Evolutionary conservation across 35 echinoderm and acorn worm genomes (phyloP).

Genomic region (Patiria miniata): DNA sequence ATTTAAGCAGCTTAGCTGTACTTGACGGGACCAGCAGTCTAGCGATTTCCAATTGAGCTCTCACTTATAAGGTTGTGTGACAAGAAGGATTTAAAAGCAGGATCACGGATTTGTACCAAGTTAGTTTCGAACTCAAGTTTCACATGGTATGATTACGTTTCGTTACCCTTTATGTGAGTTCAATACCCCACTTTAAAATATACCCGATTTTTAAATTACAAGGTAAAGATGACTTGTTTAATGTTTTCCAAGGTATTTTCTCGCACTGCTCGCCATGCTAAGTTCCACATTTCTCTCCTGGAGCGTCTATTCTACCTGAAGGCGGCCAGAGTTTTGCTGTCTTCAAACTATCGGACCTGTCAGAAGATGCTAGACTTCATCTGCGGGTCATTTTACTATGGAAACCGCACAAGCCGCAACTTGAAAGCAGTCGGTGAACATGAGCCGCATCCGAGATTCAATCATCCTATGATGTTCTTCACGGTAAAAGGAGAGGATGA

Average conservation of each 20-base stretch:
- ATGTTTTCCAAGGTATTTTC: constrained; percentile 28
- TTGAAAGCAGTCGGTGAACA: background rate
- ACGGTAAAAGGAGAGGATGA: constrained; percentile 72
- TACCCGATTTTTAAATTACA: too few relatives aligned
- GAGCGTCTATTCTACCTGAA: constrained; percentile 55
- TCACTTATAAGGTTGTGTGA: too few relatives aligned
- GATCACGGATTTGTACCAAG: too few relatives aligned
- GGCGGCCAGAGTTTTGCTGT: constrained; percentile 46
- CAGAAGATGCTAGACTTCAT: constrained; percentile 71
- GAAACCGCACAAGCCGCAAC: background rate
- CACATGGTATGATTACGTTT: too few relatives aligned
- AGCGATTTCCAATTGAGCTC: background rate
- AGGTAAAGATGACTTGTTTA: too few relatives aligned
- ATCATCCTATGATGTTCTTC: background rate
- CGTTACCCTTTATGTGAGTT: too few relatives aligned
- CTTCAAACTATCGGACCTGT: constrained; percentile 68
- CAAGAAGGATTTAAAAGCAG: too few relatives aligned
- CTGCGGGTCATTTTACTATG: constrained; percentile 6
- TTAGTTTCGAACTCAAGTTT: too few relatives aligned
- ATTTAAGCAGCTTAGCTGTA: background rate
- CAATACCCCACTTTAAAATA: too few relatives aligned
- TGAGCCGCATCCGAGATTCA: background rate
- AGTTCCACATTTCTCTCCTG: constrained; percentile 77
- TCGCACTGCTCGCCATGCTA: constrained; percentile 5
- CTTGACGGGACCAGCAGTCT: background rate